These are phyloP conservation scores for Carterocephalus palaemon DNA, from an alignment of 2,888 invertebrate genomes.

Conservation along the genomic window DNA sequence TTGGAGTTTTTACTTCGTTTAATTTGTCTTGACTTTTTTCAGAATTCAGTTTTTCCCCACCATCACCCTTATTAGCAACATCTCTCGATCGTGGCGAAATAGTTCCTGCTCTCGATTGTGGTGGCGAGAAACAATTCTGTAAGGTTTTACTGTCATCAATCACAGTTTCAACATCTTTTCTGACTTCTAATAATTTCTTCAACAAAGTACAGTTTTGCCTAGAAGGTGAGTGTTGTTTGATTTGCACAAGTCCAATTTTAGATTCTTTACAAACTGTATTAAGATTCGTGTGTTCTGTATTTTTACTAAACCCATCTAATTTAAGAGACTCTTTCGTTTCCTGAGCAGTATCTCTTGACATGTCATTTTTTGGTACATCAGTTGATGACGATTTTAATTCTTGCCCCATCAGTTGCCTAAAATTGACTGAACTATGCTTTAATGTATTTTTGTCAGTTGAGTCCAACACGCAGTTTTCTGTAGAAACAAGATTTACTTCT, in stretches of 20 bases:
- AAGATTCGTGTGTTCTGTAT: conserved; percentile 28
- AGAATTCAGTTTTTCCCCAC: conserved; percentile 26
- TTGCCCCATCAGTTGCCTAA: conserved; percentile 10
- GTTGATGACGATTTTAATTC: conserved; percentile 1
- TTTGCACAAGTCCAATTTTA: conserved; percentile 16
- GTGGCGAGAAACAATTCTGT: conserved; percentile 26
- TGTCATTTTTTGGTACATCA: conserved; percentile 2
- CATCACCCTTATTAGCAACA: conserved; percentile 34
- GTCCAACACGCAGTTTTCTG: conserved; percentile 1
- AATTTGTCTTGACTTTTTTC: conserved; percentile 37
- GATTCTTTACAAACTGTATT: conserved; percentile 32
- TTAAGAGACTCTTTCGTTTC: neutral
- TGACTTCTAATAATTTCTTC: conserved; percentile 65
- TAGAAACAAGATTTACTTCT: neutral
- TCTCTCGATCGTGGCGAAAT: conserved; percentile 29
- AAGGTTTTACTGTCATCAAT: conserved; percentile 26
- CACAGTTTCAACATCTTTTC: conserved; percentile 40
- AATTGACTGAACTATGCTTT: neutral
- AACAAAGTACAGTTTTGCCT: conserved; percentile 66
- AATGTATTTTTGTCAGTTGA: neutral
- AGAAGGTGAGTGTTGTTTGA: conserved; percentile 40
- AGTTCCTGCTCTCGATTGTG: conserved; percentile 23
- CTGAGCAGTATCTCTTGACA: neutral
- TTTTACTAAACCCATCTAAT: conserved; percentile 18
- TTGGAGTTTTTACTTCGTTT: too few species aligned